Base-by-base conservation (phyloP, 2,888 invertebrate species). In the Tricholauxania praeusta region DNA sequence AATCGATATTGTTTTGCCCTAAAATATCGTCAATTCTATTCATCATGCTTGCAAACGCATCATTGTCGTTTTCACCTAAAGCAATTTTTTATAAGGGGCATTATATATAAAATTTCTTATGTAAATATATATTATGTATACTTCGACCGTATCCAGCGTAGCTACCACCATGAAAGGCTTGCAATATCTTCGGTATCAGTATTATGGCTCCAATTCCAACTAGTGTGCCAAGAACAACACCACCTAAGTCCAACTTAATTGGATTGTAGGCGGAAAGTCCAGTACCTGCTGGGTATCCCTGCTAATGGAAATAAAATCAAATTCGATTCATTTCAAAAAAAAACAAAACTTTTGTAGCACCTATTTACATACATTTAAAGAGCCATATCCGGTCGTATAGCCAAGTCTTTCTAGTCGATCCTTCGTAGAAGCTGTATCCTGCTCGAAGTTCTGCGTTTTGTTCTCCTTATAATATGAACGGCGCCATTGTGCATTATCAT, bases 161-260 rank as follows among this genome's bases (percentile, higher is more conserved):
- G 39, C 39, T 39, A 6, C 91, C 89, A 60, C 92, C 91, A 0
- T 92, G 91, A 72, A 95, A 90, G 0, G 93, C 90, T 74, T 93
- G 91, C 3, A 95, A 90, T 55, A 95, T 85, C 86, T 95, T 95
- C 0, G 95, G 95, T 64, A 95, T 89, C 3, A 95, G 91, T 19
- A 95, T 88, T 73, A 95, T 91, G 1, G 94, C 94, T 15, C 95
- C 95, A 66, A 95, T 91, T 0, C 95, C 95, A 62, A 95, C 89
- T 2, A 95, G 89, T 3, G 94, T 94, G 0, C 95, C 95, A 32
- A 95, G 87, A 10, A 95, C 90, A 12, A 95, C 91, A 1, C 95
- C 95, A 8, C 95, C 95, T 0, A 95, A 88, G 81, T 95, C 95
- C 68, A 95, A 91, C 88, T 94, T 95, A 74, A 93, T 89, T 0